Conservation (phyloP, 2,888 invertebrate genomes). For the Nebria brevicollis region DNA sequence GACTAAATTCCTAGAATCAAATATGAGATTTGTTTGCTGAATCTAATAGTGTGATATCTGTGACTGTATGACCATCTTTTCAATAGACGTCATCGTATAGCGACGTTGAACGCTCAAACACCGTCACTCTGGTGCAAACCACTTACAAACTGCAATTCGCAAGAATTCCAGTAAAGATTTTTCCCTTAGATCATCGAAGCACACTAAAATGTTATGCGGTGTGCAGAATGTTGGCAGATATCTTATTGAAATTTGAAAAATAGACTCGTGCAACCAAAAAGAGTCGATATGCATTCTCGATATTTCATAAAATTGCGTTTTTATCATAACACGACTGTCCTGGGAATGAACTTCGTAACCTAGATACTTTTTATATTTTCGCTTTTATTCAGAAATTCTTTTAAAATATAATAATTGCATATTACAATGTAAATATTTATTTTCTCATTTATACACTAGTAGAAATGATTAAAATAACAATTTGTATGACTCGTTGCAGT, state of each 20-base stretch:
- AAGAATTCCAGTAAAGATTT: slow-evolving; percentile 30
- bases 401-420: too few relatives aligned
- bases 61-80: background rate
- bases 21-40: background rate
- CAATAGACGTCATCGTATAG: slow-evolving; percentile 8
- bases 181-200: slow-evolving; percentile 35
- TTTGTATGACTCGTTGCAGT: too few relatives aligned
- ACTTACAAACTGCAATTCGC: slow-evolving; percentile 7
- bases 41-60: slow-evolving; percentile 3
- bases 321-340: background rate
- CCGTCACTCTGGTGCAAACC: background rate
- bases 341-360: background rate
- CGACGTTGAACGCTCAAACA: background rate
- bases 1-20: background rate
- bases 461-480: too few relatives aligned
- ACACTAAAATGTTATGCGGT: slow-evolving; percentile 31
- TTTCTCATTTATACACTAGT: too few relatives aligned
- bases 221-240: slow-evolving; percentile 19
- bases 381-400: background rate
- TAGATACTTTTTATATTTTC: background rate
- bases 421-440: too few relatives aligned
- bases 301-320: background rate
- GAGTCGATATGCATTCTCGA: background rate
- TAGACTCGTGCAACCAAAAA: background rate
- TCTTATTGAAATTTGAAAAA: slow-evolving; percentile 37